These are phyloP conservation scores for Cryptosula pallasiana DNA, from an alignment of 2,888 invertebrate genomes.

Conservation along the genomic window DNA sequence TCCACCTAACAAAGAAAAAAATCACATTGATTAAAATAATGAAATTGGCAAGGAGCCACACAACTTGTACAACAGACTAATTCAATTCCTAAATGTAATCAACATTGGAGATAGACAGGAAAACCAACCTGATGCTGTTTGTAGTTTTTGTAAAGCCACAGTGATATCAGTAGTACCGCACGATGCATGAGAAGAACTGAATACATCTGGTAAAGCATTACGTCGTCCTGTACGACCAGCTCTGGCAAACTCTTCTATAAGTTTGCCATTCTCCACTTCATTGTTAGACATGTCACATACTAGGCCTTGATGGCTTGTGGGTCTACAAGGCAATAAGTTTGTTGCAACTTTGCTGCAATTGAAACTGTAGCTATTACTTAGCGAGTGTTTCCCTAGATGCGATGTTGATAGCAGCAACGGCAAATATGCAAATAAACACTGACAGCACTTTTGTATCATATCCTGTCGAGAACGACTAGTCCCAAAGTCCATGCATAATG, in stretches of 20 bases:
- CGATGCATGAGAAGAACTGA: slow-evolving; percentile 8
- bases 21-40: too few relatives aligned
- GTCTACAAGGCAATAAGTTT: slow-evolving; percentile 12
- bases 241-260: slow-evolving; percentile 22
- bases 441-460: background rate
- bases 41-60: too few relatives aligned
- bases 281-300: slow-evolving; percentile 20
- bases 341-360: too few relatives aligned
- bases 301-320: background rate
- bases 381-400: too few relatives aligned
- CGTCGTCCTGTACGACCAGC: slow-evolving; percentile 21
- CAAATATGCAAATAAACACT: background rate
- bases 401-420: background rate
- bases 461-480: background rate
- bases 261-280: slow-evolving; percentile 9
- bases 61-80: background rate
- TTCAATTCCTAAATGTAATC: too few relatives aligned
- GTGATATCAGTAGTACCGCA: slow-evolving; percentile 21
- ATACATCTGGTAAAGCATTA: slow-evolving; percentile 18
- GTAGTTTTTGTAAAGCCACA: background rate
- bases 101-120: too few relatives aligned
- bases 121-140: background rate
- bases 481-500: background rate
- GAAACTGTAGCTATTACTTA: too few relatives aligned
- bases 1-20: too few relatives aligned